These are phyloP conservation scores for Spondyliosoma cantharus DNA, from an alignment of 2,797 vertebrate genomes.

Conservation along the genomic window DNA sequence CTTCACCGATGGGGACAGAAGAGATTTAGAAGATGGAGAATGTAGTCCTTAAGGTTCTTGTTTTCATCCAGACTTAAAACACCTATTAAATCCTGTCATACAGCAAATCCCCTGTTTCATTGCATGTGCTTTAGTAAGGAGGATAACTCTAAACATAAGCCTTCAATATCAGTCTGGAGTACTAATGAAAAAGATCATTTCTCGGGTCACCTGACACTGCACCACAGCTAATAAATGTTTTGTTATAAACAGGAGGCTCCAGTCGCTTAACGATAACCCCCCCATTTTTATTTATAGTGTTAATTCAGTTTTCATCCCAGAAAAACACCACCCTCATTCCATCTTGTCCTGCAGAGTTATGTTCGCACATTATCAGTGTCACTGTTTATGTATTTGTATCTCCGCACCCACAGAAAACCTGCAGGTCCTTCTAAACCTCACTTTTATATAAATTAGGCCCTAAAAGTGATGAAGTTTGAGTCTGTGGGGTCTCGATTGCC, in stretches of 20 bases:
- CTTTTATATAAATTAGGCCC: too few relatives aligned
- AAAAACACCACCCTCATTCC: background rate
- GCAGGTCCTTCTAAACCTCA: too few relatives aligned
- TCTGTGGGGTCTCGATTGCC: too few relatives aligned
- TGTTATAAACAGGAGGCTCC: background rate
- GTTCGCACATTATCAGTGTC: background rate
- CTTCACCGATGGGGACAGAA: slow-evolving; percentile 23
- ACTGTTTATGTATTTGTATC: background rate
- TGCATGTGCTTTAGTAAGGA: background rate
- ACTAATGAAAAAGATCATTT: background rate
- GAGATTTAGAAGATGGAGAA: slow-evolving; percentile 8
- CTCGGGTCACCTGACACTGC: slow-evolving; percentile 12
- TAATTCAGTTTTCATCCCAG: background rate
- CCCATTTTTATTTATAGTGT: slow-evolving; percentile 10
- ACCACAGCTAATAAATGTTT: background rate
- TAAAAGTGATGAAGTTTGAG: too few relatives aligned
- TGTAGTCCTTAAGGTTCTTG: slow-evolving; percentile 3
- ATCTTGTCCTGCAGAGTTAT: background rate
- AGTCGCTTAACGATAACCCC: background rate
- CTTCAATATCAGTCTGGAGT: background rate
- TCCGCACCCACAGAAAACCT: background rate
- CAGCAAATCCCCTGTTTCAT: background rate
- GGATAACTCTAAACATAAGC: background rate
- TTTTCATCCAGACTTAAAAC: slow-evolving; percentile 12
- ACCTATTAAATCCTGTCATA: background rate